Evolutionary conservation across 2,113 vertebrate species (phyloP).

Genomic region (Ailuropoda melanoleuca): DNA sequence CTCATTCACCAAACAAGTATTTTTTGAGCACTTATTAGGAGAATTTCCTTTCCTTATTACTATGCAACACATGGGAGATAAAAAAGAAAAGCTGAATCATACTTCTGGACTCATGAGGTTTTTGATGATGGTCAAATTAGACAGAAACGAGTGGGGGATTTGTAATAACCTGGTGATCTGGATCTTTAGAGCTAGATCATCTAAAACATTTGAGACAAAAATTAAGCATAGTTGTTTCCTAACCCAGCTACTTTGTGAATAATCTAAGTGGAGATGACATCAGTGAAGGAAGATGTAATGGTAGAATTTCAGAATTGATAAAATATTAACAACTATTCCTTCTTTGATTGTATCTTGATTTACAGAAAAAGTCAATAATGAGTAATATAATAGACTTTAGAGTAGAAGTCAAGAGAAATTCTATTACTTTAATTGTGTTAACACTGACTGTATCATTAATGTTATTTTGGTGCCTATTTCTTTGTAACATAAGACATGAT

Average conservation of each 20-base stretch:
- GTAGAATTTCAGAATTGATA: conserved; percentile 13
- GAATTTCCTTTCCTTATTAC: neutral
- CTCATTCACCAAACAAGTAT: neutral
- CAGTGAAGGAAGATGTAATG: neutral
- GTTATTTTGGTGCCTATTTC: neutral
- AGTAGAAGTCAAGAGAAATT: neutral
- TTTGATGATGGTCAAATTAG: neutral
- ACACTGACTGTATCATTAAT: neutral
- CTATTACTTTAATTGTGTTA: neutral
- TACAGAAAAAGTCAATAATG: neutral
- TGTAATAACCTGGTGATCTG: neutral
- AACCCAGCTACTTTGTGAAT: neutral
- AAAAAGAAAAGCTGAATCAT: neutral
- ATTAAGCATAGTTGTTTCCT: neutral
- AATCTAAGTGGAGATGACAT: neutral
- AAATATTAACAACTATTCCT: neutral
- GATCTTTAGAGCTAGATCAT: neutral
- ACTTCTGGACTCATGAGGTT: neutral
- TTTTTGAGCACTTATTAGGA: neutral
- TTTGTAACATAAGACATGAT: neutral
- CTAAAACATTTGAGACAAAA: neutral
- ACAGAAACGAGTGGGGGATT: neutral
- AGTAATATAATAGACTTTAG: neutral
- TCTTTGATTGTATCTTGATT: neutral
- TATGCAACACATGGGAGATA: neutral